Conservation (phyloP, 2,888 invertebrate genomes). For the Lasioglossum lativentre region DNA sequence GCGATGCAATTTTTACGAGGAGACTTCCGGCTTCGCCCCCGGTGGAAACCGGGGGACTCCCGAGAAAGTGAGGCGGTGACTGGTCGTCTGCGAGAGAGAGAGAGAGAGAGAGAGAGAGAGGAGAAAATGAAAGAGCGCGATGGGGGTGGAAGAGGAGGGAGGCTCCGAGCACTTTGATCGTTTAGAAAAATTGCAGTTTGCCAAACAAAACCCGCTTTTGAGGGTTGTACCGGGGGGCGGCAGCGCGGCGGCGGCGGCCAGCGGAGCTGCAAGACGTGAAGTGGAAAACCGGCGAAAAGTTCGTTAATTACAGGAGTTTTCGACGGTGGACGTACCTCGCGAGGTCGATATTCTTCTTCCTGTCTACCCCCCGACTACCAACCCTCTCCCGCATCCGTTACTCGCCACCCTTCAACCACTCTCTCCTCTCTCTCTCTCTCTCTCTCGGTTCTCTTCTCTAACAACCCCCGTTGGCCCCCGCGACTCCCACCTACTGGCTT, state of each 20-base stretch:
- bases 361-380: conserved; percentile 13
- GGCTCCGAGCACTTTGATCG: conserved; percentile 69
- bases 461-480: conserved; percentile 1
- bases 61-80: not conserved
- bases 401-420: conserved; percentile 16
- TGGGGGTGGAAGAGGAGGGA: not conserved
- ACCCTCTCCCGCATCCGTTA: conserved; percentile 15
- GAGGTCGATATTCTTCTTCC: conserved; percentile 66
- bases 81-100: not conserved
- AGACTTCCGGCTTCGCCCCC: conserved; percentile 45
- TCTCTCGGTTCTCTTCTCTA: conserved; percentile 1
- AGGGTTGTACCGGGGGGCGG: conserved; percentile 8
- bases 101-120: not conserved
- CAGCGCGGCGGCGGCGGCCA: not conserved
- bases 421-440: conserved; percentile 18
- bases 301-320: conserved; percentile 78
- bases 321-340: conserved; percentile 61
- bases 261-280: conserved; percentile 56
- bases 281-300: conserved; percentile 75
- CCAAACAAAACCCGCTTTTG: conserved; percentile 70
- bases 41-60: conserved; percentile 11
- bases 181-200: conserved; percentile 75
- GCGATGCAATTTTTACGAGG: conserved; percentile 65
- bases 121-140: not conserved
- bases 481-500: conserved; percentile 1